A percentile compares a stretch with the other conserved stretches of the same genome.
These are phyloP conservation scores for Plodia interpunctella DNA, from an alignment of 1,140 invertebrate species.

Conservation along the genomic window DNA sequence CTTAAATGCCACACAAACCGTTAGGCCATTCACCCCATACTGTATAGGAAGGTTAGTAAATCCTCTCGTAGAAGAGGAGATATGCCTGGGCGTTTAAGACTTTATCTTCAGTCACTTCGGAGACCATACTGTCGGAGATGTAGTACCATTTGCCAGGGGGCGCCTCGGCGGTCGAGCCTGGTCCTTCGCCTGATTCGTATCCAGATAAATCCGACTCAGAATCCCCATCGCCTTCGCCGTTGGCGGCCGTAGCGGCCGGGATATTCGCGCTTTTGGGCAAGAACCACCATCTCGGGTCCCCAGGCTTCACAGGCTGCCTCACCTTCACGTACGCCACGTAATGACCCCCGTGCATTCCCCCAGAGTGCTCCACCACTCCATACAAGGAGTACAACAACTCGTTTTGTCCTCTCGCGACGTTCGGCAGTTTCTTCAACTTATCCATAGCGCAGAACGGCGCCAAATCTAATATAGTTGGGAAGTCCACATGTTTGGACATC, in stretches of 20 bases:
- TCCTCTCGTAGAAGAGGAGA: conserved; percentile 96
- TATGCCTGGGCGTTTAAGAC: conserved; percentile 96
- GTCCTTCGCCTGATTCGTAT: conserved; percentile 64
- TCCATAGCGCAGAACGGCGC: conserved; percentile 92
- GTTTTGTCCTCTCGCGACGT: conserved; percentile 80
- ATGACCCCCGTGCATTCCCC: conserved; percentile 93
- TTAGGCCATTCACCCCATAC: conserved; percentile 20
- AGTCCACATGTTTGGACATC: conserved; percentile 91
- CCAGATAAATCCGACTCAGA: conserved; percentile 68
- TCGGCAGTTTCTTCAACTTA: conserved; percentile 82
- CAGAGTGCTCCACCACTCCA: conserved; percentile 96
- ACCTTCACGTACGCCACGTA: conserved; percentile 97
- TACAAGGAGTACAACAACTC: conserved; percentile 93
- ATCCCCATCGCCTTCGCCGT: conserved; percentile 65
- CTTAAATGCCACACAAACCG: conserved; percentile 46
- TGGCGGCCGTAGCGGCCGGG: conserved; percentile 53
- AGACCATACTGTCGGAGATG: conserved; percentile 92
- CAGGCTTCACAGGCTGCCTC: conserved; percentile 74
- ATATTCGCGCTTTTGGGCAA: conserved; percentile 79
- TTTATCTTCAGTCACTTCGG: conserved; percentile 86
- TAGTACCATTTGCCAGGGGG: conserved; percentile 93
- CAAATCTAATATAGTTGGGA: conserved; percentile 91
- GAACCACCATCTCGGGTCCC: conserved; percentile 83
- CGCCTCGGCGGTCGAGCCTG: conserved; percentile 68
- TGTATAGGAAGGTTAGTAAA: conserved; percentile 77